phyloP scores from a whole-genome alignment of 64 coral and sea anemone genomes.

The Catalaphyllia jardinei region DNA sequence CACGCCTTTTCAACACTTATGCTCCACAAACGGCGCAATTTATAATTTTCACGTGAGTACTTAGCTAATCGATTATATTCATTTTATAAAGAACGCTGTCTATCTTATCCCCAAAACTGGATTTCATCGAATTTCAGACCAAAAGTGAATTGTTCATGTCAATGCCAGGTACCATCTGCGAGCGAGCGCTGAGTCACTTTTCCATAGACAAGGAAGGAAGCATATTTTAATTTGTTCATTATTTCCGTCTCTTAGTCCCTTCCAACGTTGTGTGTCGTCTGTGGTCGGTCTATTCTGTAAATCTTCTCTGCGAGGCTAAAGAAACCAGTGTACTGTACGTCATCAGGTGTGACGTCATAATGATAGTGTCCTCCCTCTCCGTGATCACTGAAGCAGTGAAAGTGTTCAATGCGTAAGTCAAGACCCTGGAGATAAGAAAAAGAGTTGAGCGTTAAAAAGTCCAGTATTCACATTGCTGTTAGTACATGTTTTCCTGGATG shows the following conservation, averaged over 20 bases:
- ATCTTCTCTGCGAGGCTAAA: slow-evolving; percentile 78
- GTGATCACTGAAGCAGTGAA: slow-evolving; percentile 89
- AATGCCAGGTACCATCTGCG: too few relatives aligned
- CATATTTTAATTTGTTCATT: not conserved
- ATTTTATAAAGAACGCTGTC: too few relatives aligned
- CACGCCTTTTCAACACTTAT: too few relatives aligned
- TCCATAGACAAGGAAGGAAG: not conserved
- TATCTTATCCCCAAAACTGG: too few relatives aligned
- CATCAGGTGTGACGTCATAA: slow-evolving; percentile 90
- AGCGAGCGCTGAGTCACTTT: too few relatives aligned
- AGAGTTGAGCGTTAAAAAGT: not conserved
- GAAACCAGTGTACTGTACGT: slow-evolving; percentile 89
- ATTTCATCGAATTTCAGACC: too few relatives aligned
- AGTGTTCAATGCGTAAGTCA: slow-evolving; percentile 92
- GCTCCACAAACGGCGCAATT: too few relatives aligned
- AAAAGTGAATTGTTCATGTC: too few relatives aligned
- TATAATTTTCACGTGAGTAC: too few relatives aligned
- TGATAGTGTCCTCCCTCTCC: slow-evolving; percentile 98
- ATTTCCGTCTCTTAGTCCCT: slow-evolving; percentile 30
- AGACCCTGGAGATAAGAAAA: slow-evolving; percentile 68
- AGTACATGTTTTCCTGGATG: not conserved
- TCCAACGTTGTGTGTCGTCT: slow-evolving; percentile 65
- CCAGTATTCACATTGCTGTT: not conserved
- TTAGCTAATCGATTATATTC: too few relatives aligned
- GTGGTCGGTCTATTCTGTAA: slow-evolving; percentile 86